Evolutionary conservation across 2,888 invertebrate genomes (phyloP), one percentile per base, ranked within the genome.

Genomic region (Melinaea marsaeus): DNA sequence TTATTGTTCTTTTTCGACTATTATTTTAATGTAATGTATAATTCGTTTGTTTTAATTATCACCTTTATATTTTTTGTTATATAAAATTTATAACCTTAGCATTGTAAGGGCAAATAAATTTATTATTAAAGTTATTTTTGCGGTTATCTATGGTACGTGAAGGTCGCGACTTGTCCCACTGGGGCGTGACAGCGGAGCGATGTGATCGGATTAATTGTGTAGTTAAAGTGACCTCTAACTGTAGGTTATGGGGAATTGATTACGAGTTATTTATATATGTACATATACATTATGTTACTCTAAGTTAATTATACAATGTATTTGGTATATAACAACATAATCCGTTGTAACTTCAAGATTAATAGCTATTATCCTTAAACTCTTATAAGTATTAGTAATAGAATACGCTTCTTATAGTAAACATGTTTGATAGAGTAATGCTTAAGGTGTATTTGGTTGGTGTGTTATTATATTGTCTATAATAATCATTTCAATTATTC

Each of bases 81-180:
- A 46, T 46, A 46, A 3, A 6, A 4, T 46, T 4, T 13, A 13
- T 46, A 46, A n/a, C 3, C 1, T 11, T 46, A n/a, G 4, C 11
- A 46, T 11, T 46, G 46, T 46, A 3, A 13, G 46, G n/a, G 13
- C 32, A 22, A 32, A 11, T 32, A 32, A 32, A 32, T 22, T 51
- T 9, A 32, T 32, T 32, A 51, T 46, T 46, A n/a, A 9, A 32
- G 42, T 4, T 42, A 32, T 32, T 11, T 22, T 51, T 32, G 11
- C 22, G 11, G 32, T 58, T 33, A 58, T 58, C 32, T 58, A 13
- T 32, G 47, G 60, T 13, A 13, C 33, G 35, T 33, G 61, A 62
- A 64, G 66, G 66, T 61, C 64, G 55, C 56, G 48, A 60, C 34
- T 62, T 64, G 66, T 64, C 66, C 66, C 64, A 61, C 37, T 47